These are phyloP conservation scores for Sitta europaea DNA, from an alignment of 2,113 vertebrate genomes.

Conservation along the genomic window DNA sequence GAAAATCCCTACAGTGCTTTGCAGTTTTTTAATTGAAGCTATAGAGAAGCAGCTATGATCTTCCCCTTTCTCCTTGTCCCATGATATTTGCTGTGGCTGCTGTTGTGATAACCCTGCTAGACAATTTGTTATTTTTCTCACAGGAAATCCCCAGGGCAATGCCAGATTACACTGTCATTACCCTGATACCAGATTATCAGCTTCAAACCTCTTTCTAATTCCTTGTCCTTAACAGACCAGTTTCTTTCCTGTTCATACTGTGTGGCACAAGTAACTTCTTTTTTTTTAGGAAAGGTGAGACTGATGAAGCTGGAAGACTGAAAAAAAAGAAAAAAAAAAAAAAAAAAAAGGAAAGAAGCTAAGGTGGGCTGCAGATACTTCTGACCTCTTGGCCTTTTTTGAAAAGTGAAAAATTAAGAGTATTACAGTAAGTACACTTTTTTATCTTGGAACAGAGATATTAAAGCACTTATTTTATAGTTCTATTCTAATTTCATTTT, in stretches of 20 bases:
- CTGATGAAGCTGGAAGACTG: not conserved
- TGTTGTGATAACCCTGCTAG: not conserved
- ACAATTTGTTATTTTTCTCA: not conserved
- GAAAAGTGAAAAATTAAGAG: not conserved
- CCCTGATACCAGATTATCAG: not conserved
- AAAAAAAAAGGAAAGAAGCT: not conserved
- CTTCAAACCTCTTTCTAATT: not conserved
- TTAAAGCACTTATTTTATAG: not conserved
- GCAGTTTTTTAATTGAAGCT: not conserved
- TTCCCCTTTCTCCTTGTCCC: not conserved
- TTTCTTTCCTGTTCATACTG: not conserved
- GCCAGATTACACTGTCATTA: not conserved
- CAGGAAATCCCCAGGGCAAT: not conserved
- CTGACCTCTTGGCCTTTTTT: not conserved
- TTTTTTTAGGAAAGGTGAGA: not conserved
- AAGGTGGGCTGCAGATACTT: not conserved
- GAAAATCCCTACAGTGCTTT: not conserved
- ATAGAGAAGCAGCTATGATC: not conserved
- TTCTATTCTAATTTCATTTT: not conserved
- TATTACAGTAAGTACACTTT: not conserved
- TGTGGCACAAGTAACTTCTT: not conserved
- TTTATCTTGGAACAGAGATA: not conserved
- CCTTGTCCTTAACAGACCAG: not conserved
- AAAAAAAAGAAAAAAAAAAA: not conserved
- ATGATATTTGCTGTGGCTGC: not conserved